phyloP scores from a whole-genome alignment of 2,888 invertebrate species.

The Lasioglossum pauxillum region DNA sequence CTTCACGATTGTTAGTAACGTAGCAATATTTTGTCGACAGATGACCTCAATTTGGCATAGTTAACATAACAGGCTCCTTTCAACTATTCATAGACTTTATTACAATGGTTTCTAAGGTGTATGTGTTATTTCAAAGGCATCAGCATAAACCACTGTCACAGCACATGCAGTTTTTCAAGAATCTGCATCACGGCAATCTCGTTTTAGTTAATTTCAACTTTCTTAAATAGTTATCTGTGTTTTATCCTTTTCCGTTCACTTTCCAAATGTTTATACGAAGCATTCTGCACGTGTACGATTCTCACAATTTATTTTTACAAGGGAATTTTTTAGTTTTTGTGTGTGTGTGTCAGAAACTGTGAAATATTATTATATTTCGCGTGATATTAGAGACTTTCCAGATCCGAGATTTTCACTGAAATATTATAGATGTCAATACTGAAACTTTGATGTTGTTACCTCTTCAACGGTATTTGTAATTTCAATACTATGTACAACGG shows the following conservation, averaged over 20 bases:
- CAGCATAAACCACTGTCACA: slow-evolving; percentile 58
- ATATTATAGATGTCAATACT: slow-evolving; percentile 64
- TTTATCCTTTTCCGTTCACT: slow-evolving; percentile 33
- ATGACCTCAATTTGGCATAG: slow-evolving; percentile 59
- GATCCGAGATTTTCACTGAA: slow-evolving; percentile 44
- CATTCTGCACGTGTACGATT: slow-evolving; percentile 48
- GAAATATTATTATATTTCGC: slow-evolving; percentile 27
- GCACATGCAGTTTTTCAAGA: slow-evolving; percentile 37
- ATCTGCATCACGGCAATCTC: slow-evolving; percentile 45
- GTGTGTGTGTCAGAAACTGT: slow-evolving; percentile 16
- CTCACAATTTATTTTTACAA: slow-evolving; percentile 57
- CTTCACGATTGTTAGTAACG: slow-evolving; percentile 47
- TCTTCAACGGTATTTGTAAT: slow-evolving; percentile 65
- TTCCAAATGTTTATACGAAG: slow-evolving; percentile 44
- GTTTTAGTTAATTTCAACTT: slow-evolving; percentile 44
- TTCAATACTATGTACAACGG: slow-evolving; percentile 58
- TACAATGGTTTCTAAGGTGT: slow-evolving; percentile 60
- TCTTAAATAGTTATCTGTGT: slow-evolving; percentile 43
- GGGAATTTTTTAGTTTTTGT: slow-evolving; percentile 52
- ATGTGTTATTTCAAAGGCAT: slow-evolving; percentile 65
- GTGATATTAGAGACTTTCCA: slow-evolving; percentile 7
- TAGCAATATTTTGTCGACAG: slow-evolving; percentile 41
- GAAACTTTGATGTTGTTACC: slow-evolving; percentile 60
- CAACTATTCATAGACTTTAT: slow-evolving; percentile 53
- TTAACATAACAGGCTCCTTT: slow-evolving; percentile 54